Base-by-base conservation (phyloP, 1,140 invertebrate species). In the Drosophila sechellia region DNA sequence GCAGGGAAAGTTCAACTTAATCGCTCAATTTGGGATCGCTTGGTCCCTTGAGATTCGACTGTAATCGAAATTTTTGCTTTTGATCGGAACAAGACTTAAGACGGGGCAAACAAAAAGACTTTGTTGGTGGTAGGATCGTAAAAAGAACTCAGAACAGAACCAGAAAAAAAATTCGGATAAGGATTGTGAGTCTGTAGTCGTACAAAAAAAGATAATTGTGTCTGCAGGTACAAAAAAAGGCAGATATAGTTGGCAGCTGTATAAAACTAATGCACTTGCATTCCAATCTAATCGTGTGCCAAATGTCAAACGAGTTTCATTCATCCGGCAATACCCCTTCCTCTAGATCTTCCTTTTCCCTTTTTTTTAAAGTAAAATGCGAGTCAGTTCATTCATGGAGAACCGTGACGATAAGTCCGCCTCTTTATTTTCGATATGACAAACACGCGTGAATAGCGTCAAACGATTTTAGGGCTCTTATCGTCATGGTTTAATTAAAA, bases 401-500 rank as follows among this genome's bases (percentile, higher is more conserved):
- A 31, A 58, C 31, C 34, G 20, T 60, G 39, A 13, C 46, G 53
- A 57, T 52, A 58, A 55, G 74, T 35, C 49, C 37, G 72, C 43
- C 54, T 71, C 43, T 56, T 74, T 45, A 75, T 49, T 73, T 66
- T 48, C 75, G 80, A 79, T 85, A 86, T 80, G 81, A 84, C 57
- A 78, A 87, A 86, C 64, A 77, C 70, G 83, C 74, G 83, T 85
- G 81, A 68, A 85, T 74, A 81, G 81, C 81, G 76, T 85, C 80
- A 84, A 85, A 77, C 77, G 81, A 49, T 76, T 57, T 17, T 58
- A 34, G 25, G 4, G 39, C 27, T 1, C 22, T 75, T 75, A 87
- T 78, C 72, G 60, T 64, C 74, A 89, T 70, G 89, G 84, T 71
- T 91, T 91, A 91, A 91, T 91, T 91, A 91, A 91, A 91, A 91